Evolutionary conservation across 35 echinoderm and acorn worm genomes (phyloP), one percentile per base, ranked within the genome.

Genomic region (Ophioderma brevispina): DNA sequence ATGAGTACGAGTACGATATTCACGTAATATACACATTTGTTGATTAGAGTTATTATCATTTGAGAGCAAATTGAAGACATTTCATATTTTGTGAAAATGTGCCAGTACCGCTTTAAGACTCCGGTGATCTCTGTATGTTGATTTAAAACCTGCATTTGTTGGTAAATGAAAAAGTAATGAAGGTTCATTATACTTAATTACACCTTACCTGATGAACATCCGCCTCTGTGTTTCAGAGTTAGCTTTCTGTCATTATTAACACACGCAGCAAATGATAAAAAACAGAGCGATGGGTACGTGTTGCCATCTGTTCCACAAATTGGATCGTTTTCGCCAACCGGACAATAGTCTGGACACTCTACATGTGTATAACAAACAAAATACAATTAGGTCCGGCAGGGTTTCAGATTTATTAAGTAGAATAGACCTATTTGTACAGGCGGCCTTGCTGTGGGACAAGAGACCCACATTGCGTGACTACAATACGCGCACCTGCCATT

Each of bases 241-340:
- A 70, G n/a, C 23, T 2, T 70, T 25, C 35, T 59, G 52, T 63
- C 52, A n/a, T 52, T 59, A 37, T 52, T 64, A 1, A 37, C 33
- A 85, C 83, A 85, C 14, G 83, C 52, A 19, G 52, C 83, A 32
- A 64, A 30, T 64, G 43, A 15, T 33, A 85, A 34, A 37, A 85
- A 25, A 64, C 83, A 85, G 0, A 85, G 34, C 10, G 83, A 85
- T 34, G 83, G 83, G 52, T 85, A 85, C 8, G 83, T 64, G 83
- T 85, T 85, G 28, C 83, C 83, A 35, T 85, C 83, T 18, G 83
- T 85, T 23, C 83, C 83, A 37, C 83, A 85, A 31, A 85, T 55
- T 0, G 83, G 83, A 40, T 64, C 34, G 36, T 85, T 85, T 13
- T 35, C 63, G 0, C 83, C 83, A 25, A 70, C 28, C 19, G 83